Conservation (phyloP, 2,797 vertebrate genomes). For the Poecilia wingei region DNA sequence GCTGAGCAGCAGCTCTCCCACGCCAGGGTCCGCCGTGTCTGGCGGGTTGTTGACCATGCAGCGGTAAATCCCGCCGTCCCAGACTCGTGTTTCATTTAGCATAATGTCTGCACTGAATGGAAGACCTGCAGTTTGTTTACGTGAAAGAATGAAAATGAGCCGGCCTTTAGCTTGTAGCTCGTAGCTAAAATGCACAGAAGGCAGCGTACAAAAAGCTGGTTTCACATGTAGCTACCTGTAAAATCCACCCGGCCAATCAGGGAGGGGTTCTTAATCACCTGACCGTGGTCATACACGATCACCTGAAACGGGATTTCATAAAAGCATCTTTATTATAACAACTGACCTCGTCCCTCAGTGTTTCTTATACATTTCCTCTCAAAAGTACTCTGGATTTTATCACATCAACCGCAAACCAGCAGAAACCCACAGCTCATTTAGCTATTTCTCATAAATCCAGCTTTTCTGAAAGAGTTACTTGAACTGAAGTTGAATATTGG, state of each 20-base stretch:
- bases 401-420: too few species aligned
- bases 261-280: slow-evolving; percentile 82
- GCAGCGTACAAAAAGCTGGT: neutral
- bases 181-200: neutral
- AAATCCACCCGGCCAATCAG: slow-evolving; percentile 82
- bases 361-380: neutral
- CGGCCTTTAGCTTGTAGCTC: neutral
- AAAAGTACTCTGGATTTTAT: neutral
- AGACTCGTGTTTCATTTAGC: slow-evolving; percentile 78
- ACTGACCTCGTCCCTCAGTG: neutral
- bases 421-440: neutral
- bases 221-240: slow-evolving; percentile 56
- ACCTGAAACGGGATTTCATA: slow-evolving; percentile 68
- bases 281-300: slow-evolving; percentile 84
- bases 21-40: slow-evolving; percentile 76
- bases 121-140: slow-evolving; percentile 48
- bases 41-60: slow-evolving; percentile 88
- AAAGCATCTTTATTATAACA: neutral
- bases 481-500: neutral
- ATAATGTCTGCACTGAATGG: slow-evolving; percentile 84
- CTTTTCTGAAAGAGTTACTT: neutral
- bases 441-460: neutral
- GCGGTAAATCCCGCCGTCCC: slow-evolving; percentile 84
- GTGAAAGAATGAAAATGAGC: neutral
- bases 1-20: slow-evolving; percentile 80